A percentile compares a stretch with the other conserved stretches of the same genome.
Evolutionary conservation across 1,140 invertebrate species (phyloP).

Genomic region (Mactra quadrangularis): DNA sequence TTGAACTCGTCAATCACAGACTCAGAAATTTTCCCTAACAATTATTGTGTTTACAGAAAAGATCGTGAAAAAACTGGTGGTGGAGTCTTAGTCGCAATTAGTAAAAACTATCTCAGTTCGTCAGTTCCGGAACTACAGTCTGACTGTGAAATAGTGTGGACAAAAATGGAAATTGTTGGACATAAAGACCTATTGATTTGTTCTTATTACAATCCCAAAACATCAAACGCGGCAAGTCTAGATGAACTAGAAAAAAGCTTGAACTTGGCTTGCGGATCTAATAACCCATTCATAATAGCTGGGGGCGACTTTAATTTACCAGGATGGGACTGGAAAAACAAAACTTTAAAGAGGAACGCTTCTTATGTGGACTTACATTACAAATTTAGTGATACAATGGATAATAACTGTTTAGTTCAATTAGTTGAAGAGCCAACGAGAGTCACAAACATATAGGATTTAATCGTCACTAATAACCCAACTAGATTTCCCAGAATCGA

Average conservation of each 20-base stretch:
- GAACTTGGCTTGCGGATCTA: neutral
- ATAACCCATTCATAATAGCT: neutral
- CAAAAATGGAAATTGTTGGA: conserved; percentile 35
- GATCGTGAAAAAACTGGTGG: conserved; percentile 30
- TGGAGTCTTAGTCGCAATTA: conserved; percentile 58
- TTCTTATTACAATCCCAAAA: conserved; percentile 25
- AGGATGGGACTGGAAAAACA: too few species aligned
- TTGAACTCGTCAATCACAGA: conserved; percentile 24
- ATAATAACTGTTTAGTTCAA: conserved; percentile 33
- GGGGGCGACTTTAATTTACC: too few species aligned
- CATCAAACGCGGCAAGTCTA: neutral
- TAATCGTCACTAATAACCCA: too few species aligned
- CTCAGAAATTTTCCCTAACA: conserved; percentile 44
- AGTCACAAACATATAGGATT: neutral
- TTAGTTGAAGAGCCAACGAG: conserved; percentile 34
- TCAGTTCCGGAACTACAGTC: conserved; percentile 45
- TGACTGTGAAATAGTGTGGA: conserved; percentile 51
- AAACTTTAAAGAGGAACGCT: neutral
- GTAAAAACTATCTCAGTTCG: conserved; percentile 20
- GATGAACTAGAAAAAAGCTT: too few species aligned
- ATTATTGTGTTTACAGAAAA: conserved; percentile 46
- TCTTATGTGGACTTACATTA: conserved; percentile 7
- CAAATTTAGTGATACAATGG: conserved; percentile 26
- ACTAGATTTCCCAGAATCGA: neutral
- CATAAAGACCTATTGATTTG: conserved; percentile 31